These are phyloP conservation scores for Metopolophium dirhodum DNA, from an alignment of 1,140 invertebrate species.

Conservation along the genomic window DNA sequence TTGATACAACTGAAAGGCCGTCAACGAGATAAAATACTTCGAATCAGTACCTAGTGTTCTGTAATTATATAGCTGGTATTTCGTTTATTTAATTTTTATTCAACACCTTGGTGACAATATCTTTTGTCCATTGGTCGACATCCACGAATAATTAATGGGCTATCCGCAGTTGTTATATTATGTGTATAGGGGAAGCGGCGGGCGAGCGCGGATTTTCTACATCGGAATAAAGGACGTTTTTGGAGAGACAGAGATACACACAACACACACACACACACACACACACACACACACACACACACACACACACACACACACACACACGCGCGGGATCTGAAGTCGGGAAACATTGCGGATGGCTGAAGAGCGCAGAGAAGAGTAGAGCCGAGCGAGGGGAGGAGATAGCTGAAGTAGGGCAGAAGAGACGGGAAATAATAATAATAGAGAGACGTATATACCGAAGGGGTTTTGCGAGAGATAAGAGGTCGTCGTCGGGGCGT, in stretches of 20 bases:
- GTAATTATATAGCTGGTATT: neutral
- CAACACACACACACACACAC: neutral
- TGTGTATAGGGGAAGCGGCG: neutral
- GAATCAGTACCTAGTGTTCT: neutral
- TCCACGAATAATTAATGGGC: neutral
- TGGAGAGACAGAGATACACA: neutral
- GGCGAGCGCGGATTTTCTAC: neutral
- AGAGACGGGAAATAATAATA: conserved; percentile 1
- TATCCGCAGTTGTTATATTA: neutral
- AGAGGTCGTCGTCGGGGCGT: conserved; percentile 47
- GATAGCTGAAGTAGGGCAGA: neutral
- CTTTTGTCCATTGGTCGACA: neutral
- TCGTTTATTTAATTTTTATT: neutral
- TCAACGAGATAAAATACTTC: no score
- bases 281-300: no score
- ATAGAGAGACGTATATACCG: neutral
- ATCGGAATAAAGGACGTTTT: conserved; percentile 9
- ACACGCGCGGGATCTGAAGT: neutral
- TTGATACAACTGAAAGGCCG: neutral
- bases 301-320: neutral
- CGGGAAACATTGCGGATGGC: neutral
- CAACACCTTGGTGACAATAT: no score
- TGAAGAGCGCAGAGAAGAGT: neutral
- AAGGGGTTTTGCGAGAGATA: conserved; percentile 42
- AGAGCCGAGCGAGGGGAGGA: neutral